phyloP scores from a whole-genome alignment of 2,797 vertebrate genomes.

The Pteronotus mesoamericanus region DNA sequence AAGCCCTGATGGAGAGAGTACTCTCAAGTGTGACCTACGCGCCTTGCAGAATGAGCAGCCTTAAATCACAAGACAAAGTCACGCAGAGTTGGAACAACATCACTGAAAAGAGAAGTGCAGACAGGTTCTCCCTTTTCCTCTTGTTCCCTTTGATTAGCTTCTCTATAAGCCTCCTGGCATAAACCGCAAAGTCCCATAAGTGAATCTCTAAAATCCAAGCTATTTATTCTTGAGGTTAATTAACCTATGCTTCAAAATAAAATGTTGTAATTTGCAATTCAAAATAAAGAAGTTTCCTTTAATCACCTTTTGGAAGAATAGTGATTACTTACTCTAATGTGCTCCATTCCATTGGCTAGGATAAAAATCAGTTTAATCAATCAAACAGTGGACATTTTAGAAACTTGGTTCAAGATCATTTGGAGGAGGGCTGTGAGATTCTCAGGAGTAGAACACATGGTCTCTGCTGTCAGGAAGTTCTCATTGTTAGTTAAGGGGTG shows the following conservation, averaged over 20 bases:
- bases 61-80: not conserved
- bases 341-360: not conserved
- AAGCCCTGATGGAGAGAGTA: not conserved
- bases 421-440: not conserved
- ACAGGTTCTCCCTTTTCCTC: not conserved
- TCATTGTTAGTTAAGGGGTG: not conserved
- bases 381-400: not conserved
- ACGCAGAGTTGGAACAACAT: not conserved
- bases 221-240: not conserved
- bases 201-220: constrained; percentile 6
- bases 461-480: not conserved
- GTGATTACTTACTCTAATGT: not conserved
- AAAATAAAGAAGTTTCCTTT: not conserved
- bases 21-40: not conserved
- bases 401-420: not conserved
- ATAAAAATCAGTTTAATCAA: not conserved
- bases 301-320: not conserved
- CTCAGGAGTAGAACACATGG: not conserved
- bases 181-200: not conserved
- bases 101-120: not conserved
- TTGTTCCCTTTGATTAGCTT: not conserved
- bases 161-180: not conserved
- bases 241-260: not conserved
- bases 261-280: not conserved
- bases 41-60: not conserved